A percentile compares a stretch with the other conserved stretches of the same genome.
Conservation (phyloP, 2,113 vertebrate genomes). For the Garra rufa region DNA sequence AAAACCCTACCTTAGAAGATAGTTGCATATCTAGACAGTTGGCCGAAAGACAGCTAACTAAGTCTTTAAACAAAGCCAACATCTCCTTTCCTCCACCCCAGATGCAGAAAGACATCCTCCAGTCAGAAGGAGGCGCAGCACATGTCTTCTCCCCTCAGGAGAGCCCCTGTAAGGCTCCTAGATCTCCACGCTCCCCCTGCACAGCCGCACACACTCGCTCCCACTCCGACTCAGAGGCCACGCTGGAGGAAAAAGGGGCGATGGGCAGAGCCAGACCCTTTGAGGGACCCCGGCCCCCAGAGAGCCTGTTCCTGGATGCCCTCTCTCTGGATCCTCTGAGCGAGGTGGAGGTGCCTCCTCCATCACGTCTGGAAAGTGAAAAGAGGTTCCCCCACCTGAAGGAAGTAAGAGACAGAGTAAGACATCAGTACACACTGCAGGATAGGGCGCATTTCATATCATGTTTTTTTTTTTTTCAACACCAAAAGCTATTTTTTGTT, state of each 20-base stretch:
- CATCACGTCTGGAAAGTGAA: conserved; percentile 79
- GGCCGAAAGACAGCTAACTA: not conserved
- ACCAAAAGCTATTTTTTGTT: not conserved
- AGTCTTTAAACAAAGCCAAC: not conserved
- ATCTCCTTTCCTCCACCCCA: conserved; percentile 53
- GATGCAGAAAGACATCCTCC: conserved; percentile 83
- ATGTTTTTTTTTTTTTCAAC: not conserved
- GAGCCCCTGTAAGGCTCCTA: conserved; percentile 66
- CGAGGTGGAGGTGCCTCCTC: conserved; percentile 76
- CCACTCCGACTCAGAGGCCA: conserved; percentile 82
- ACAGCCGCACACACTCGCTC: conserved; percentile 66
- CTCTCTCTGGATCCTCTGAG: conserved; percentile 85
- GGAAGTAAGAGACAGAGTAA: conserved; percentile 72
- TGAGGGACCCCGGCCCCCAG: conserved; percentile 75
- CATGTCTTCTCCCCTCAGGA: conserved; percentile 75
- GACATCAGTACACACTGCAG: not conserved
- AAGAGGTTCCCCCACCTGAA: conserved; percentile 82
- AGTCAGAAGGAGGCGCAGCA: conserved; percentile 69
- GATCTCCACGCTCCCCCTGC: conserved; percentile 61
- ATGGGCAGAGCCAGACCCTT: conserved; percentile 79
- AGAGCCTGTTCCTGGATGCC: conserved; percentile 90
- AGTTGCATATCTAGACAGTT: not conserved
- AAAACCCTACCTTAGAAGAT: not conserved
- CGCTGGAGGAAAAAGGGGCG: conserved; percentile 76
- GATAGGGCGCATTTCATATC: not conserved